These are phyloP conservation scores for Periophthalmus modestus DNA, from an alignment of 2,113 vertebrate genomes.

Conservation along the genomic window DNA sequence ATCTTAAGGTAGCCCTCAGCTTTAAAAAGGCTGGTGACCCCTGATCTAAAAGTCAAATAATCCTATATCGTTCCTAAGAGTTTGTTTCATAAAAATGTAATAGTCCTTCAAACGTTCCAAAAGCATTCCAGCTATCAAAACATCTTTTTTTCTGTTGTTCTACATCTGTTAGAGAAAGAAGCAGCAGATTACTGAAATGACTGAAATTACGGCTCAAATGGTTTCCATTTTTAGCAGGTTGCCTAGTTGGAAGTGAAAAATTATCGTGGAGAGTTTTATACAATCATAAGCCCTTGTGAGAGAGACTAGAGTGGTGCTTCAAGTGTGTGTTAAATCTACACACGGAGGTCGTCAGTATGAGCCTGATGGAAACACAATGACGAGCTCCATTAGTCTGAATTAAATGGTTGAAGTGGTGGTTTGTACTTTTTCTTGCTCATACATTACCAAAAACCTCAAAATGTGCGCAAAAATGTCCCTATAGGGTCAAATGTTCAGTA, in stretches of 20 bases:
- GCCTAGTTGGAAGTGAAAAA: not conserved
- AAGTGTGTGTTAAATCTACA: not conserved
- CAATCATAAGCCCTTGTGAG: not conserved
- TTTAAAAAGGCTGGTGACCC: too few species aligned
- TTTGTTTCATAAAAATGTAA: too few species aligned
- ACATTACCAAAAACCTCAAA: not conserved
- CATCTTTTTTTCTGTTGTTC: not conserved
- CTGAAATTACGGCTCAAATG: not conserved
- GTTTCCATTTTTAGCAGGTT: not conserved
- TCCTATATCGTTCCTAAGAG: too few species aligned
- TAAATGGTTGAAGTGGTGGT: not conserved
- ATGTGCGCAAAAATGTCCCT: too few species aligned
- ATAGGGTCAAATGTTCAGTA: too few species aligned
- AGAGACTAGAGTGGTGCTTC: not conserved
- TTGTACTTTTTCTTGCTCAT: not conserved
- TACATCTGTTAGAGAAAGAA: not conserved
- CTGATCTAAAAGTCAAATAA: too few species aligned
- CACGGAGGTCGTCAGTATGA: not conserved
- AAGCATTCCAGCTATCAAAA: not conserved
- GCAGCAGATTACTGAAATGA: not conserved
- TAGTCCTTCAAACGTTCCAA: not conserved
- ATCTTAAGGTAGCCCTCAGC: too few species aligned
- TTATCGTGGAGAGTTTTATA: not conserved
- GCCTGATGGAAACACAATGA: not conserved
- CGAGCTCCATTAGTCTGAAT: not conserved